Evolutionary conservation across 2,113 vertebrate genomes (phyloP).

Genomic region (Mungos mungo): DNA sequence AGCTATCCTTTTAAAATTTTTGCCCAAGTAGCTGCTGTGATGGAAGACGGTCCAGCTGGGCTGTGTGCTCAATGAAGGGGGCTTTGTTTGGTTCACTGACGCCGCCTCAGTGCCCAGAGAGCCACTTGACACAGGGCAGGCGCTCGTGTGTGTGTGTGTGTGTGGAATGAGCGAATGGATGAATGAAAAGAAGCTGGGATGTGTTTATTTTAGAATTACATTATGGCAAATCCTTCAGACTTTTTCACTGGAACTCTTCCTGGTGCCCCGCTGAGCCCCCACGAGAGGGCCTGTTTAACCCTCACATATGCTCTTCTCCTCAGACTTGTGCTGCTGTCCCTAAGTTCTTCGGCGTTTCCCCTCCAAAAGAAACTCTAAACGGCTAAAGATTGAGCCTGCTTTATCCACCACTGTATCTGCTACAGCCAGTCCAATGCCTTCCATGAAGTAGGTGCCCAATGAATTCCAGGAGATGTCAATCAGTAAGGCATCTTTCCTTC

Average conservation of each 20-base stretch:
- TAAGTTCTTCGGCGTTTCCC: not conserved
- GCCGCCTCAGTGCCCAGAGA: not conserved
- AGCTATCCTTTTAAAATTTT: not conserved
- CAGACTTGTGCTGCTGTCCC: not conserved
- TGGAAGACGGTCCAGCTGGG: not conserved
- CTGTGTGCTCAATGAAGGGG: rapidly evolving
- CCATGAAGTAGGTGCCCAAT: not conserved
- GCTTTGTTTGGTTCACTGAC: not conserved
- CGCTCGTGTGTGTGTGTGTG: rapidly evolving
- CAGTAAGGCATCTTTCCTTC: not conserved
- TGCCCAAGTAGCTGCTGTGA: not conserved
- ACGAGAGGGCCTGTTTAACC: not conserved
- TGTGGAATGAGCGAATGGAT: not conserved
- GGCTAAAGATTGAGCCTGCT: not conserved
- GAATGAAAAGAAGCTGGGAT: not conserved
- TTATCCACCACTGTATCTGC: not conserved
- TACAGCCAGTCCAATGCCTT: not conserved
- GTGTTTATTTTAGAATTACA: not conserved
- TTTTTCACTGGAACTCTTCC: not conserved
- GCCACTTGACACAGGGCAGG: not conserved
- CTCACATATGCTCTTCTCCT: not conserved
- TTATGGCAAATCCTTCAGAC: not conserved
- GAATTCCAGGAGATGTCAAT: not conserved
- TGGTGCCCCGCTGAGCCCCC: not conserved
- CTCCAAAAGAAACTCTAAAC: not conserved